Evolutionary conservation across 2,888 invertebrate species (phyloP), one percentile per base, ranked within the genome.

Genomic region (Agrochola lychnidis): DNA sequence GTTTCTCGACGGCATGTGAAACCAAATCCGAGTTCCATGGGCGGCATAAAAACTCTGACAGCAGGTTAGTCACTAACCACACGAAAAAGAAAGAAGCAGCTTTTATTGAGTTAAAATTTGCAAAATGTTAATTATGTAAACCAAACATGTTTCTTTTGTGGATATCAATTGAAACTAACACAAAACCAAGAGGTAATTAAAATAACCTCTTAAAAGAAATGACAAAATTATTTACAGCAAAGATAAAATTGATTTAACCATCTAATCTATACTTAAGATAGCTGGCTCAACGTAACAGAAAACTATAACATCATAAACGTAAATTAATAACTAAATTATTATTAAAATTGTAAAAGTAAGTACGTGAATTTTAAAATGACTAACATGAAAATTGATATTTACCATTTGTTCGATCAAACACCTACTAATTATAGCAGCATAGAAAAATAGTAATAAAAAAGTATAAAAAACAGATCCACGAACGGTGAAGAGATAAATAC

Each of bases 381-480:
- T 87, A 83, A 77, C 76, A 78, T 84, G 74, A 81, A 88, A 88
- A 89, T 4, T 82, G 74, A 89, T 88, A 86, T 83, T 82, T 88
- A 89, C 83, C 83, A 86, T 87, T 89, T 91, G 90, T 86, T 91
- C 89, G 89, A 88, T 83, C 84, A 85, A 88, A 87, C 82, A 88
- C 85, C 87, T 87, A 88, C 75, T 82, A 83, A 71, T 73, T 69
- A 70, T 78, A 85, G 75, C 75, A 85, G 79, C 64, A 78, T 79
- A 84, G 79, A 82, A 86, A 86, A 73, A 81, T 75, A 71, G 78
- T 81, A 84, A 84, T 88, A 92, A 92, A 92, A 93, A 93, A 92
- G 90, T 91, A 91, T 90, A 93, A 91, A 86, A 93, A 93, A 93
- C 94, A 95, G 91, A 94, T 94, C 94, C 94, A 94, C 93, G 90